Base-by-base conservation (phyloP, 2,113 vertebrate species). In the Neomonachus schauinslandi region DNA sequence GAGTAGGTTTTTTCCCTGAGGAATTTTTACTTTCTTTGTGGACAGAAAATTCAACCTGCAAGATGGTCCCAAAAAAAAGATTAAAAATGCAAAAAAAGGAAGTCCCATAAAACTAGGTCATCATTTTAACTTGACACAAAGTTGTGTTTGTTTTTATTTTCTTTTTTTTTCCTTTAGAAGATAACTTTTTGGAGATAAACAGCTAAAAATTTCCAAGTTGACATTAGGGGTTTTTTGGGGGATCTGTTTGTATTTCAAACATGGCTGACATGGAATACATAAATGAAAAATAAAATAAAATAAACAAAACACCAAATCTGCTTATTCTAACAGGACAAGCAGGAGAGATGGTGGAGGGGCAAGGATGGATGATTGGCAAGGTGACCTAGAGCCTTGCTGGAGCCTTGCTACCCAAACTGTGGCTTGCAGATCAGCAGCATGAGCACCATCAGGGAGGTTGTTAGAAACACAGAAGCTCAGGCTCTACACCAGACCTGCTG, bases 241-340 rank as follows among this genome's bases (percentile, higher is more conserved):
- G 67, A 86, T 89, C 49, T 95, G 14, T 87, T 98, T 92, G 36
- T 82, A 90, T 89, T 96, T 98, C 55, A 88, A 69, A 92, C 51
- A 92, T 77, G n/a, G 19, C 51, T 92, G 77, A 69, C 36, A 89
- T 83, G 33, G 55, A n/a, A 77, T 82, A 92, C 12, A 57, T 15
- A 93, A 89, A 74, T 89, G 91, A 94, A 85, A 42, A 91, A 28
- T 69, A 11, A 61, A 61, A 28, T 63, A 95, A 88, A 92, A 89
- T 26, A 89, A 82, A 65, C 3, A 74, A 71, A 79, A 65, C 84
- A 72, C 4, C 36, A 7, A 86, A 36, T 57, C 59, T 95, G 22
- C 33, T 96, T 86, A 95, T 92, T 86, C 46, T 72, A 65, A 49
- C 19, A 46, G 14, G 15, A n/a, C 33, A 21, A 22, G 46, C 46